Base-by-base conservation (phyloP, 2,797 vertebrate genomes). In the Lepus townsendii region DNA sequence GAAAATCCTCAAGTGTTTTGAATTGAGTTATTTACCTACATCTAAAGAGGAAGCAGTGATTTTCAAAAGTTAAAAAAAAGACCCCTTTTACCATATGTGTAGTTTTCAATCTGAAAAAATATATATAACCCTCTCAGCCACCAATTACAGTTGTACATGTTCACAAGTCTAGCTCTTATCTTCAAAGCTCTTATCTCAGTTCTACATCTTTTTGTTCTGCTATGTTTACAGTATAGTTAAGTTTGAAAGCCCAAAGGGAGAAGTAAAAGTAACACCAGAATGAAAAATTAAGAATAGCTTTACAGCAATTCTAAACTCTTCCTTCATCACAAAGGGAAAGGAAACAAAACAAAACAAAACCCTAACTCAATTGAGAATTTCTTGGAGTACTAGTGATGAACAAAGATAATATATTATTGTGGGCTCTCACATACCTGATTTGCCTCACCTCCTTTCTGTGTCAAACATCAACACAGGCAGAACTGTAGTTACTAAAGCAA, bases 361-460 rank as follows among this genome's bases (percentile, higher is more conserved):
- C 60, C 69, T 12, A n/a, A 13, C 63, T 47, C 42, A 47, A 8
- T 84, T 75, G 24, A 68, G 10, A 42, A 38, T 77, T 90, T 86
- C 13, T 35, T 30, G 50, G 27, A 65, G 17, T 42, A 87, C 9
- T 60, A 82, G 26, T 52, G 52, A 87, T 2, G 60, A 24, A 86
- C 68, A 82, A 54, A 32, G 30, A 38, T 1, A 22, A 63, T 57
- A 83, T 47, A 66, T 78, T 94, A 89, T 83, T 89, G 1, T 32
- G 87, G 77, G 8, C 83, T 50, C 50, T 93, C 75, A 19, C 35
- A 50, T 80, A 93, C 97, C 96, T 96, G 60, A 84, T 98, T 73
- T 87, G 93, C 84, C 97, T 97, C 96, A 79, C 96, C 69, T 92
- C n/a, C 68, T 30, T 2, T 35, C 5, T 91, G 66, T 88, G 16